These are phyloP conservation scores for Ovibos moschatus DNA, from an alignment of 2,113 vertebrate species.

Conservation along the genomic window DNA sequence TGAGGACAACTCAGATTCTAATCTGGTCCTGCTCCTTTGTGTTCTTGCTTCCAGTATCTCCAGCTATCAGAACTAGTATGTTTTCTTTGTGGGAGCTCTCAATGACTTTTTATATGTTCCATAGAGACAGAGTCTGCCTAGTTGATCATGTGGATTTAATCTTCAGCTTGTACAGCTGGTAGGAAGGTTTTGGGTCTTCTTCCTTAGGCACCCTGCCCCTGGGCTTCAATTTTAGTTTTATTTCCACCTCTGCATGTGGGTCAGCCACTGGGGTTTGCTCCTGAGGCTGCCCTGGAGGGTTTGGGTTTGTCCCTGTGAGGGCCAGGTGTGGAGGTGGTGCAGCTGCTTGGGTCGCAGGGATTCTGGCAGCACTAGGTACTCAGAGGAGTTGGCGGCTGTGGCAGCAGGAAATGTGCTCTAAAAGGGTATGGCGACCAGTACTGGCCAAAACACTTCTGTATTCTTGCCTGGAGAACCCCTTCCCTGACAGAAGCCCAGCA, in stretches of 20 bases:
- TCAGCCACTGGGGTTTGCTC: neutral
- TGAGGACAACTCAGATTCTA: neutral
- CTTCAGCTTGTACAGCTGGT: neutral
- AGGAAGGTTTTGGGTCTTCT: neutral
- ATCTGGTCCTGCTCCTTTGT: neutral
- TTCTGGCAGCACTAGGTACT: neutral
- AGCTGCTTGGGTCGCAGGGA: fast-evolving
- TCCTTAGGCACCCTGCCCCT: neutral
- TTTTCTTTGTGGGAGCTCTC: neutral
- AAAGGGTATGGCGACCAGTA: neutral
- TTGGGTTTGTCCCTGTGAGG: neutral
- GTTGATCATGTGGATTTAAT: neutral
- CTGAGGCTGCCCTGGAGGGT: neutral
- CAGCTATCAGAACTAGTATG: neutral
- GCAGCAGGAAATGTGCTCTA: neutral
- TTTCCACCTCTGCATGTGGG: neutral
- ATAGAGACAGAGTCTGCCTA: neutral
- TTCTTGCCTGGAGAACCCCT: neutral
- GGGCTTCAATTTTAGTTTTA: neutral
- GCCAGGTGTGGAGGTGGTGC: neutral
- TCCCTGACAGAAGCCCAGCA: neutral
- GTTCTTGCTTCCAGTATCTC: neutral
- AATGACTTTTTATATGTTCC: neutral
- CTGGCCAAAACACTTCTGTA: neutral
- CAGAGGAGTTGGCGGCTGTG: neutral